Percentiles rank a stretch among this genome's conserved stretches.
Conservation (phyloP, 2,888 invertebrate species). For the Aphidoletes aphidimyza region DNA sequence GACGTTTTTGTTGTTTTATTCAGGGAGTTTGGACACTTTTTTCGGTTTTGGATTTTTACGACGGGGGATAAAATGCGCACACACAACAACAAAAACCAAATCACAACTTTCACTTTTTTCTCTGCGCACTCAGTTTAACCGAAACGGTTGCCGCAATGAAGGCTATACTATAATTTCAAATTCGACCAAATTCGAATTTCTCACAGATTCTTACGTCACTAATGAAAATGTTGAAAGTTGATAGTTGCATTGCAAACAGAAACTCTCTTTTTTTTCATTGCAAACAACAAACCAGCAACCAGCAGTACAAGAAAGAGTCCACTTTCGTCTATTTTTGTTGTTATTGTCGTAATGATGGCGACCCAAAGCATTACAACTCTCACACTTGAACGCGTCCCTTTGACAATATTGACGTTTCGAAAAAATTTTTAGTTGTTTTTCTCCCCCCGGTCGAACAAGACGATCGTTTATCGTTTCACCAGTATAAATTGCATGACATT, state of each 20-base stretch:
- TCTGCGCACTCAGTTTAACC: no score
- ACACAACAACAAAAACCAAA: not conserved
- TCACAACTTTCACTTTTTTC: constrained; percentile 51
- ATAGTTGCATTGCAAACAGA: constrained; percentile 12
- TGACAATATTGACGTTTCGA: not conserved
- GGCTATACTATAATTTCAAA: constrained; percentile 3
- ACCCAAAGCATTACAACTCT: no score
- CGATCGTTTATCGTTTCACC: not conserved
- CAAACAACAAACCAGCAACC: not conserved
- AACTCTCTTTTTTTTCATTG: not conserved
- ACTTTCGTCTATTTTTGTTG: no score
- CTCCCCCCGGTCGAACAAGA: not conserved
- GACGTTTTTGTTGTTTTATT: no score
- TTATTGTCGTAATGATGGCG: not conserved
- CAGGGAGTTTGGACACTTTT: not conserved
- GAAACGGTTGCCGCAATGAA: constrained; percentile 1
- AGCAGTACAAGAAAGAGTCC: no score
- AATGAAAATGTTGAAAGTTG: constrained; percentile 49
- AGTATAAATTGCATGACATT: not conserved
- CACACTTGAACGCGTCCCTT: no score
- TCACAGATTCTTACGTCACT: constrained; percentile 49
- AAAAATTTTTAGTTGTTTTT: not conserved
- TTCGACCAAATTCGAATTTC: constrained; percentile 25
- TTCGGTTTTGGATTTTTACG: constrained; percentile 20
- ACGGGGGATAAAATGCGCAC: constrained; percentile 2